Percentiles rank a stretch among this genome's conserved stretches.
phyloP scores from a whole-genome alignment of 2,797 vertebrate species.

The Sebastes goodei region DNA sequence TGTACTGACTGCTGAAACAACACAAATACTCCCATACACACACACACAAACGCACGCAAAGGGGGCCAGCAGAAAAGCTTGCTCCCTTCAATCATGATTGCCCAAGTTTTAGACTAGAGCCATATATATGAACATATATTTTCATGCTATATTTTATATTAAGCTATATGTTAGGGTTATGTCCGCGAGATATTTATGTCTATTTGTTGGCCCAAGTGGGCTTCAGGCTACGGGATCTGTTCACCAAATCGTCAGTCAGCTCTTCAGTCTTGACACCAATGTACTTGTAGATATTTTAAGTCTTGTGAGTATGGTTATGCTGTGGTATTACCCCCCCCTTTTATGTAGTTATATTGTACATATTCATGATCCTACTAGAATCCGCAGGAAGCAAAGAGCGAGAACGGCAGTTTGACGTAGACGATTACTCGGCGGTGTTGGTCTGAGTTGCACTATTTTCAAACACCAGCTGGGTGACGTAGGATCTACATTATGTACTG shows the following conservation, averaged over 20 bases:
- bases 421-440: not conserved
- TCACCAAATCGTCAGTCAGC: constrained; percentile 33
- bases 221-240: constrained; percentile 44
- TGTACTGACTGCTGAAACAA: constrained; percentile 41
- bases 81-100: constrained; percentile 56
- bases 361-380: constrained; percentile 12
- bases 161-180: constrained; percentile 70
- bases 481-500: constrained; percentile 26
- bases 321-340: constrained; percentile 21
- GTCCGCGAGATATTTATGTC: constrained; percentile 72
- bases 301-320: constrained; percentile 10
- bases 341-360: constrained; percentile 32
- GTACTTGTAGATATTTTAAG: constrained; percentile 32
- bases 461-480: constrained; percentile 52
- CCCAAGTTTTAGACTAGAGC: constrained; percentile 70
- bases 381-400: not conserved
- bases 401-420: not conserved
- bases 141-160: constrained; percentile 79
- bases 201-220: constrained; percentile 50
- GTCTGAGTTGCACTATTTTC: constrained; percentile 64
- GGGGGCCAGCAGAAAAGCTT: constrained; percentile 29
- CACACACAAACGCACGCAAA: not conserved
- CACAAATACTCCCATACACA: constrained; percentile 11
- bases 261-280: constrained; percentile 26
- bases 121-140: constrained; percentile 75